A percentile compares a stretch with the other conserved stretches of the same genome.
These are phyloP conservation scores for Macroglossus sobrinus DNA, from an alignment of 2,113 vertebrate species.

Conservation along the genomic window DNA sequence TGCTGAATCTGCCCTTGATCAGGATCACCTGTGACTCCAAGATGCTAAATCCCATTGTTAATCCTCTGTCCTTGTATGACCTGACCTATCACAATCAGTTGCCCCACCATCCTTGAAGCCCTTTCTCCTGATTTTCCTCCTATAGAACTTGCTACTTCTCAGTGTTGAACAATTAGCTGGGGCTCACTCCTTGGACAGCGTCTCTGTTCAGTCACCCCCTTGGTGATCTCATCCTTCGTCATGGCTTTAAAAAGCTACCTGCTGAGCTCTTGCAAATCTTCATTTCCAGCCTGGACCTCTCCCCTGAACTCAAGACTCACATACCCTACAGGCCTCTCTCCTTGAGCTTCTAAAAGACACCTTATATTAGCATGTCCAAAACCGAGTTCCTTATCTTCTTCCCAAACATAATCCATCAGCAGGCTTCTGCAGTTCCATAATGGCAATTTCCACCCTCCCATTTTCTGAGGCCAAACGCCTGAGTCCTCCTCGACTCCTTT, in stretches of 20 bases:
- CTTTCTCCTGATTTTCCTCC: not conserved
- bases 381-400: not conserved
- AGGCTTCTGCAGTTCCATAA: not conserved
- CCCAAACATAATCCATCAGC: not conserved
- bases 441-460: not conserved
- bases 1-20: not conserved
- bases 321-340: not conserved
- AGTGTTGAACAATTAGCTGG: not conserved
- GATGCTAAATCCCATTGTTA: not conserved
- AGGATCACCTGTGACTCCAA: not conserved
- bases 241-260: not conserved
- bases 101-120: not conserved
- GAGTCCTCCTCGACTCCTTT: not conserved
- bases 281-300: not conserved
- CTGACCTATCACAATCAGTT: not conserved
- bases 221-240: not conserved
- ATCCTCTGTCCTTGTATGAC: not conserved
- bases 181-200: not conserved
- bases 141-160: not conserved
- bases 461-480: not conserved
- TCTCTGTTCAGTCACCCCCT: not conserved
- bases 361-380: not conserved
- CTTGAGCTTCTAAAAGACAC: not conserved
- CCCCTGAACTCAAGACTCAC: not conserved
- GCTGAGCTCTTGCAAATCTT: not conserved